These are phyloP conservation scores for Calameuta idolon DNA, from an alignment of 2,888 invertebrate genomes.

Conservation along the genomic window DNA sequence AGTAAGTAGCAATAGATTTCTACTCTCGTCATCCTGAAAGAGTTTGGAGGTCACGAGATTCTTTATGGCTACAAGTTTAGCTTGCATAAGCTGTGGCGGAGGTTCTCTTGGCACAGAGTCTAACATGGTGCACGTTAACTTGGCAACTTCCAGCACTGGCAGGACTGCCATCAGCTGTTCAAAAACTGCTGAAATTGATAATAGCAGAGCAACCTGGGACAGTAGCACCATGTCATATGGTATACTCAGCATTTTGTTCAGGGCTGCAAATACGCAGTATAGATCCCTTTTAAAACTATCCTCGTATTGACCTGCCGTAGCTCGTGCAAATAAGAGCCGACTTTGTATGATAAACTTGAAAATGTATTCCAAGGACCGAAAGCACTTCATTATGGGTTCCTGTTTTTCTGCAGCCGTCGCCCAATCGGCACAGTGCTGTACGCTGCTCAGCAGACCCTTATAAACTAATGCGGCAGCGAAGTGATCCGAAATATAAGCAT, in stretches of 20 bases:
- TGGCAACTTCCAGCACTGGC: slow-evolving; percentile 82
- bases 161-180: slow-evolving; percentile 83
- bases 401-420: slow-evolving; percentile 88
- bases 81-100: slow-evolving; percentile 78
- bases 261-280: slow-evolving; percentile 81
- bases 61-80: slow-evolving; percentile 85
- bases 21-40: slow-evolving; percentile 84
- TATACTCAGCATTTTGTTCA: slow-evolving; percentile 81
- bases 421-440: slow-evolving; percentile 90
- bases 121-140: slow-evolving; percentile 83
- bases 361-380: slow-evolving; percentile 90
- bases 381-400: slow-evolving; percentile 90
- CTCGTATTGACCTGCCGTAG: slow-evolving; percentile 89
- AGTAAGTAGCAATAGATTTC: slow-evolving; percentile 84
- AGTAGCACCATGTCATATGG: slow-evolving; percentile 81
- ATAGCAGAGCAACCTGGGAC: slow-evolving; percentile 85
- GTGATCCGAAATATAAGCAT: slow-evolving; percentile 93
- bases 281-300: slow-evolving; percentile 88
- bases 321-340: slow-evolving; percentile 83
- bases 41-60: slow-evolving; percentile 81
- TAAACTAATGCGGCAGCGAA: slow-evolving; percentile 96
- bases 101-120: slow-evolving; percentile 80
- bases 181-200: slow-evolving; percentile 86
- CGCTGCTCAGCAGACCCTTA: slow-evolving; percentile 89
- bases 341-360: slow-evolving; percentile 94